Percentiles rank a stretch among this genome's conserved stretches.
phyloP scores from a whole-genome alignment of 2,797 vertebrate species.

The Halcyon chelicuti region DNA sequence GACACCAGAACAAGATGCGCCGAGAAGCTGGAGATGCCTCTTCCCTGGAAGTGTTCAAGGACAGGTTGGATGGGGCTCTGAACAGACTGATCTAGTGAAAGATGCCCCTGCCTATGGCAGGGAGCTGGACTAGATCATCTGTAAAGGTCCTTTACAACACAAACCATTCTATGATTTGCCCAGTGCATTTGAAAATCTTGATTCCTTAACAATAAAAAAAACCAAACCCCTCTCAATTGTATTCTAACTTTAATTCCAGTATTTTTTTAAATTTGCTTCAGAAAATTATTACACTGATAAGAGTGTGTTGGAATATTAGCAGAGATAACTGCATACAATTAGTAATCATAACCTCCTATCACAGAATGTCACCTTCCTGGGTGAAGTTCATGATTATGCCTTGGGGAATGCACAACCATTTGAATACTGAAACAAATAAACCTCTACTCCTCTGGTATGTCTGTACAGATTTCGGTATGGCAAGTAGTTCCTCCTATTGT shows the following conservation, averaged over 20 bases:
- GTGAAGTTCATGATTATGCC: not conserved
- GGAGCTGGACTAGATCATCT: not conserved
- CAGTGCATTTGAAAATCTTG: not conserved
- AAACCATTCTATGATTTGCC: not conserved
- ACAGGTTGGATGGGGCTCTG: rapidly evolving
- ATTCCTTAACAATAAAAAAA: not conserved
- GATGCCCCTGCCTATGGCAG: not conserved
- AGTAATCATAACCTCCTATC: not conserved
- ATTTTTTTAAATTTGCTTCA: not conserved
- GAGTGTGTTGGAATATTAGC: not conserved
- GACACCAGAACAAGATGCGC: too few relatives aligned
- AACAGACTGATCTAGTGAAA: not conserved
- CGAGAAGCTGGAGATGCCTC: not conserved
- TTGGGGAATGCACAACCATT: not conserved
- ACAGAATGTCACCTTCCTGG: not conserved
- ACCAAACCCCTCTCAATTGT: rapidly evolving
- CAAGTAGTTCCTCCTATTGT: not conserved
- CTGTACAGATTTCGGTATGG: not conserved
- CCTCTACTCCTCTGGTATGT: not conserved
- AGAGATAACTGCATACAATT: not conserved
- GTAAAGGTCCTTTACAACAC: not conserved
- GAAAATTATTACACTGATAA: not conserved
- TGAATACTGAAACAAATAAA: not conserved
- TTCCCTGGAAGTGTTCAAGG: not conserved
- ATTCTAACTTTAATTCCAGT: not conserved